Conservation (phyloP, 1,140 invertebrate species). For the Hyphantria cunea region DNA sequence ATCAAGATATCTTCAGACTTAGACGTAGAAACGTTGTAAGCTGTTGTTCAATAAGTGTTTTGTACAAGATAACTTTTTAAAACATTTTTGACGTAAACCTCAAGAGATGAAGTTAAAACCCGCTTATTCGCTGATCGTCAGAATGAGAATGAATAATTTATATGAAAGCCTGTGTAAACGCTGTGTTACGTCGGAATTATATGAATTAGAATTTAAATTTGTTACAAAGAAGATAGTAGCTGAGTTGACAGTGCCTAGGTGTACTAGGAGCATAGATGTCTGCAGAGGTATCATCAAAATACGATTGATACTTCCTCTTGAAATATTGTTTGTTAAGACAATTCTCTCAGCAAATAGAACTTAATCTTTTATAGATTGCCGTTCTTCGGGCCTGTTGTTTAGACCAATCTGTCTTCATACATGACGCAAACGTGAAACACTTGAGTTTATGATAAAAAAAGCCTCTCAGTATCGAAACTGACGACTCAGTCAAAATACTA, state of each 20-base stretch:
- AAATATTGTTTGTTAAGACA: no score
- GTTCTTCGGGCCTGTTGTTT: background rate
- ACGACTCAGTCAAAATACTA: no score
- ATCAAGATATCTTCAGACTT: no score
- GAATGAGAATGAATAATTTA: conserved; percentile 16
- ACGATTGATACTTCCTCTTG: no score
- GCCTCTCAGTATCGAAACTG: background rate
- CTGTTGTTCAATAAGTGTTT: background rate
- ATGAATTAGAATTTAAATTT: conserved; percentile 15
- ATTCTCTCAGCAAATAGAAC: background rate
- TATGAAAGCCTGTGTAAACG: conserved; percentile 20
- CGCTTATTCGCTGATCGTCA: conserved; percentile 5
- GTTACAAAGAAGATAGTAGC: background rate
- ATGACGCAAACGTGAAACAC: background rate
- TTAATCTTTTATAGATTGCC: background rate
- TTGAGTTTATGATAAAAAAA: background rate
- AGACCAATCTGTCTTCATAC: background rate
- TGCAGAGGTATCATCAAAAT: background rate
- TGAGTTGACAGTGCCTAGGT: background rate
- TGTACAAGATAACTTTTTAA: no score
- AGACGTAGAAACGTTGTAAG: no score
- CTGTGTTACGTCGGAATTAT: conserved; percentile 9
- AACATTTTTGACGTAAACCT: background rate
- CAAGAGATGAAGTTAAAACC: conserved; percentile 2
- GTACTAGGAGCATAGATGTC: background rate